Evolutionary conservation across 2,113 vertebrate species (phyloP).

Genomic region (Lepus europaeus): DNA sequence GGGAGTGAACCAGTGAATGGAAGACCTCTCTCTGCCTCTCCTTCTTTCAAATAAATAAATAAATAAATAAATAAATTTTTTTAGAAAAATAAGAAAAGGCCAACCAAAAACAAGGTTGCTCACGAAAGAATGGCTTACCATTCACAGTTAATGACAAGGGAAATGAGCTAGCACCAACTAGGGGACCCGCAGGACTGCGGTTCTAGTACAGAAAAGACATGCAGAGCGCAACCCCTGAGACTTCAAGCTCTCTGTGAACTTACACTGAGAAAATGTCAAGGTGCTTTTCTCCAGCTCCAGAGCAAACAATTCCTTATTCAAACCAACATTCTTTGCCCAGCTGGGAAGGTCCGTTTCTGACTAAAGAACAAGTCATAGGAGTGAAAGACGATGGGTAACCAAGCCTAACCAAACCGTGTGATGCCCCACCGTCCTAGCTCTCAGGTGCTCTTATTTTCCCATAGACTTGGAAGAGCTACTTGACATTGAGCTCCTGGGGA

Average conservation of each 20-base stretch:
- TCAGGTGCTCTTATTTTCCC: conserved; percentile 51
- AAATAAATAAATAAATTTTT: too few relatives aligned
- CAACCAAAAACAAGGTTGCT: conserved; percentile 20
- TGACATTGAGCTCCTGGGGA: not conserved
- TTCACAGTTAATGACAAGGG: conserved; percentile 39
- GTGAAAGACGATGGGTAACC: not conserved
- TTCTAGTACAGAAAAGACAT: not conserved
- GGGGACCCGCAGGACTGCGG: not conserved
- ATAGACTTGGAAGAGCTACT: not conserved
- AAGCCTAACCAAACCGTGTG: not conserved
- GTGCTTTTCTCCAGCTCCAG: not conserved
- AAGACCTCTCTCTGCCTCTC: too few relatives aligned
- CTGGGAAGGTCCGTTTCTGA: conserved; percentile 63
- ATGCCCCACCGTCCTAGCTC: conserved; percentile 3
- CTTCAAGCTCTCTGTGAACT: conserved; percentile 18
- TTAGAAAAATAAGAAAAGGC: not conserved
- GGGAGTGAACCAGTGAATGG: too few relatives aligned
- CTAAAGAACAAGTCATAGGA: conserved; percentile 43
- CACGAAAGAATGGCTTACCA: conserved; percentile 30
- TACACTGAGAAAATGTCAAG: not conserved
- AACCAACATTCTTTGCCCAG: conserved; percentile 44
- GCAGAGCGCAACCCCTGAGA: not conserved
- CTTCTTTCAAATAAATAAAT: too few relatives aligned
- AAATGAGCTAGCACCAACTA: conserved; percentile 43
- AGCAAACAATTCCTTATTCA: conserved; percentile 65